Evolutionary conservation across 2,113 vertebrate genomes (phyloP), one percentile per base, ranked within the genome.

Genomic region (Sakesphorus luctuosus): DNA sequence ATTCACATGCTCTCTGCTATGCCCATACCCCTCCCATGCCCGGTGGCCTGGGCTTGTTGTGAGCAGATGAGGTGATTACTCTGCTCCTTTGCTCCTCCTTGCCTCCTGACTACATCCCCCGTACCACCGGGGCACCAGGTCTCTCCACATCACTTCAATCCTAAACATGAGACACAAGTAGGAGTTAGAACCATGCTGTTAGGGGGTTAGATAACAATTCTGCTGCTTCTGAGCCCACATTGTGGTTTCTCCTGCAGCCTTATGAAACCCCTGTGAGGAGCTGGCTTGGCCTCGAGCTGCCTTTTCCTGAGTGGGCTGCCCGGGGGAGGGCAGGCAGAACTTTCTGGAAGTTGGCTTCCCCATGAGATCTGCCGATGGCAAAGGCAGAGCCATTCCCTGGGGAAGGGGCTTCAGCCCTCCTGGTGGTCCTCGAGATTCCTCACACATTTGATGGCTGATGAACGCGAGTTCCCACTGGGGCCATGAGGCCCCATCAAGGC

Each of bases 111-210:
- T 91, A 21, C 92, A 83, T 86, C 84, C 90, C 93, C 92, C 59
- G 11, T 71, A 71, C 50, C 82, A 59, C 66, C 1, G 7, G 89
- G 71, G 62, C 89, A 91, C 4, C 55, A 26, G 71, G 46, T 87
- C 53, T 87, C 78, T 38, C 75, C 78, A 66, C 69, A 95, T 85
- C 84, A 38, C 61, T 80, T 76, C 87, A 87, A 11, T 91, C 73
- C 81, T 69, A 40, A 96, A 85, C 88, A 90, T 6, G 36, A 96
- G 92, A 73, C 75, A 73, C 38, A 87, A 95, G 92, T 85, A 85
- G 95, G 92, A 88, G 92, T 94, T 72, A 88, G 85, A 62, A 76
- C 90, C 40, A 23, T 73, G 88, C 92, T 94, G 83, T 83, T 91
- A 90, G 49, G 58, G 82, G 95, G 76, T 93, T 82, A 61, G 92